phyloP scores from a whole-genome alignment of 2,113 vertebrate genomes.

The Takifugu bimaculatus region DNA sequence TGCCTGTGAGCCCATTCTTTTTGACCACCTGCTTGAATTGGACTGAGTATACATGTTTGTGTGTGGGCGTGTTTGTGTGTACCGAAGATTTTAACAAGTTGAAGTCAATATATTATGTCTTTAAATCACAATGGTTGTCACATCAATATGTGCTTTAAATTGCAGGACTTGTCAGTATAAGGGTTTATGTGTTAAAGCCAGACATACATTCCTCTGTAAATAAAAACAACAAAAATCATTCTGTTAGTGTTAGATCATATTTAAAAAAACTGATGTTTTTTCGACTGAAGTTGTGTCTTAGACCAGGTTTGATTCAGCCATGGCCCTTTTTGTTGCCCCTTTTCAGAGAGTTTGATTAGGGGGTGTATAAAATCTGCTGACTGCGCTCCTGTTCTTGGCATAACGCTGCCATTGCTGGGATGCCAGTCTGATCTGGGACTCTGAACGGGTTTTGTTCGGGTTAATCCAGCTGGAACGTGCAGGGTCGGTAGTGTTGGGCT shows the following conservation, averaged over 20 bases:
- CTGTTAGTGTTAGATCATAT: conserved; percentile 16
- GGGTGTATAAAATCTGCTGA: conserved; percentile 68
- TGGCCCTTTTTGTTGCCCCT: conserved; percentile 14
- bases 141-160: conserved; percentile 77
- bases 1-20: conserved; percentile 81
- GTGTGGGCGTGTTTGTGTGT: conserved; percentile 67
- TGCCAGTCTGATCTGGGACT: conserved; percentile 60
- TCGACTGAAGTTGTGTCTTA: not conserved
- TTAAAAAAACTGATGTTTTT: conserved; percentile 3
- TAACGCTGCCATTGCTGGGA: conserved; percentile 52
- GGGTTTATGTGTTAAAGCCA: conserved; percentile 75
- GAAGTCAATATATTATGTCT: conserved; percentile 77
- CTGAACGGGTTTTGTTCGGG: conserved; percentile 52
- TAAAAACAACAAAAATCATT: conserved; percentile 31
- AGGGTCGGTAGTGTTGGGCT: conserved; percentile 36
- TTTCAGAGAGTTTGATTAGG: conserved; percentile 35
- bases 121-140: conserved; percentile 77
- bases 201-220: conserved; percentile 79
- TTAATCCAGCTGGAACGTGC: conserved; percentile 68
- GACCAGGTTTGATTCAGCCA: conserved; percentile 7
- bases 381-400: conserved; percentile 33
- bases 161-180: conserved; percentile 76
- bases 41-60: conserved; percentile 74
- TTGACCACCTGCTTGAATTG: conserved; percentile 73
- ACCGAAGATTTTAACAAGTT: conserved; percentile 72